These are phyloP conservation scores for Myripristis jacobus DNA, from an alignment of 2,797 vertebrate genomes.

Conservation along the genomic window DNA sequence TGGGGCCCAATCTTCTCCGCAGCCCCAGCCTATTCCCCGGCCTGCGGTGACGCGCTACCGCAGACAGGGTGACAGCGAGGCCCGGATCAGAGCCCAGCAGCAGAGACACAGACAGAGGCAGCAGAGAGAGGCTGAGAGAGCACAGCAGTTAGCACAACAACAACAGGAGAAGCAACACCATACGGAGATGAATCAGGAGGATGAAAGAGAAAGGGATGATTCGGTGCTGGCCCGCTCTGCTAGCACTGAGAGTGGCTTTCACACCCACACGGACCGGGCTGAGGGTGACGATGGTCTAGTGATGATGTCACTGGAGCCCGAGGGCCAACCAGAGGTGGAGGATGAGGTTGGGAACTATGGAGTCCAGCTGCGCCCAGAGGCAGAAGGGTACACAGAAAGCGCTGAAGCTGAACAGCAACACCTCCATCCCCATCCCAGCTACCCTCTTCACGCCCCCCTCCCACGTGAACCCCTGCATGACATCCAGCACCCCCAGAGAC, in stretches of 20 bases:
- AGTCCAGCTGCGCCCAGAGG: slow-evolving; percentile 82
- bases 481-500: slow-evolving; percentile 83
- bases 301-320: slow-evolving; percentile 80
- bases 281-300: slow-evolving; percentile 91
- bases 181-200: slow-evolving; percentile 69
- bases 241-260: slow-evolving; percentile 96
- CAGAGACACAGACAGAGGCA: slow-evolving; percentile 77
- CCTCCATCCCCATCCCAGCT: slow-evolving; percentile 77
- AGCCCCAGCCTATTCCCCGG: slow-evolving; percentile 73
- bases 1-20: slow-evolving; percentile 53
- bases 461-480: slow-evolving; percentile 85
- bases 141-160: slow-evolving; percentile 61
- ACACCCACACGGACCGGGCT: slow-evolving; percentile 93
- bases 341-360: slow-evolving; percentile 47
- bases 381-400: slow-evolving; percentile 92
- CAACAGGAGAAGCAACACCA: slow-evolving; percentile 68
- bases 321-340: slow-evolving; percentile 82
- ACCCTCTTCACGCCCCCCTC: slow-evolving; percentile 86
- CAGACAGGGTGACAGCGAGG: slow-evolving; percentile 82
- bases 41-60: slow-evolving; percentile 80
- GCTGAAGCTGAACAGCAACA: slow-evolving; percentile 89
- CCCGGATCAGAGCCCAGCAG: slow-evolving; percentile 76
- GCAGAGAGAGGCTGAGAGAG: slow-evolving; percentile 78
- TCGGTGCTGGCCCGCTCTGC: slow-evolving; percentile 89
- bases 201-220: slow-evolving; percentile 83